A percentile compares a stretch with the other conserved stretches of the same genome.
Evolutionary conservation across 2,113 vertebrate species (phyloP).

Genomic region (Anolis sagrei): DNA sequence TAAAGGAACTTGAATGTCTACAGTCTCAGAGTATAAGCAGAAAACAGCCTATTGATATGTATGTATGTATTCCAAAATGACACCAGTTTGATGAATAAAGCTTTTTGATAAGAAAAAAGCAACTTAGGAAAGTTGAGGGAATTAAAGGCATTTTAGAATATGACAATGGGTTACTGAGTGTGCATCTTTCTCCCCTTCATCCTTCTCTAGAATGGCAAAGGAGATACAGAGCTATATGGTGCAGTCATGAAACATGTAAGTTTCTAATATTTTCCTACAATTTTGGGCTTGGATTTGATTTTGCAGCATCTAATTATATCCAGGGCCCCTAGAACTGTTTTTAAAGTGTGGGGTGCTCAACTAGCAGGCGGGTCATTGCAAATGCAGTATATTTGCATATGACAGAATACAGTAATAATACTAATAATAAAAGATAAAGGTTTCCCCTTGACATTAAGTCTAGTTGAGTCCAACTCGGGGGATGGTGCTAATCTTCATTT

Average conservation of each 20-base stretch:
- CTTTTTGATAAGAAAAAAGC: background rate
- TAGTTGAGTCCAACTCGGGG: no score
- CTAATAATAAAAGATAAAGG: no score
- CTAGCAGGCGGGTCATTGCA: no score
- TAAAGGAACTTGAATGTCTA: background rate
- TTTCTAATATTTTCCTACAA: background rate
- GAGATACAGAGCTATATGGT: constrained; percentile 41
- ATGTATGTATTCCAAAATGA: background rate
- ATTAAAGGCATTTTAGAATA: no score
- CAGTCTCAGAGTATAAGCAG: background rate
- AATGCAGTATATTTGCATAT: no score
- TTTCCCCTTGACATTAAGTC: no score
- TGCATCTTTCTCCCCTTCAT: background rate
- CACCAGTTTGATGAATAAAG: background rate
- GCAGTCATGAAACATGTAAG: constrained; percentile 61
- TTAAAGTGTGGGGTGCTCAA: no score
- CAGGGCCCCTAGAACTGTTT: background rate
- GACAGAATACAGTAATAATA: no score
- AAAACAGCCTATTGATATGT: background rate
- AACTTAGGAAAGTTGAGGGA: background rate
- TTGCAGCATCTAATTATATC: background rate
- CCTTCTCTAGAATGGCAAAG: constrained; percentile 55
- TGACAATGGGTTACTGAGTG: background rate
- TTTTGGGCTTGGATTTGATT: background rate
- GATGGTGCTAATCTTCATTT: no score